phyloP scores from a whole-genome alignment of 2,888 invertebrate genomes.

The Hypomecis punctinalis region DNA sequence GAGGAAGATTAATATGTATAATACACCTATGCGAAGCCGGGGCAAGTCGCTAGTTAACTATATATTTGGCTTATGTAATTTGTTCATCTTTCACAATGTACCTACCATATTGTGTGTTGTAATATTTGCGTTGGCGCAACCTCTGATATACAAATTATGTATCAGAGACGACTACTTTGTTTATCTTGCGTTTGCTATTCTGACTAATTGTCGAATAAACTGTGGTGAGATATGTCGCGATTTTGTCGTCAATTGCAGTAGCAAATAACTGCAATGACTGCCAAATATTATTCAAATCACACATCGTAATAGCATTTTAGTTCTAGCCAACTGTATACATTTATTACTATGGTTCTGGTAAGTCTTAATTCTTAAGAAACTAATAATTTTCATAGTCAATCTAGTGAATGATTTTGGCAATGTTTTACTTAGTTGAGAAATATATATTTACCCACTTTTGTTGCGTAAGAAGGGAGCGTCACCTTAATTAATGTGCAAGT shows the following conservation, averaged over 20 bases:
- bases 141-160: background rate
- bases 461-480: too few species aligned
- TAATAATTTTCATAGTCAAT: too few species aligned
- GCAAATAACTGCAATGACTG: background rate
- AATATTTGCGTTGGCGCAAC: constrained; percentile 27
- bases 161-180: constrained; percentile 11
- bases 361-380: too few species aligned
- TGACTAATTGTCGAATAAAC: constrained; percentile 14
- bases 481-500: too few species aligned
- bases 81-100: too few species aligned
- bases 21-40: too few species aligned
- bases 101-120: background rate
- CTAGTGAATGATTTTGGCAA: too few species aligned
- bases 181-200: constrained; percentile 6
- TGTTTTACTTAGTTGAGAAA: too few species aligned
- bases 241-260: constrained; percentile 13
- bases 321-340: background rate
- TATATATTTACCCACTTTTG: too few species aligned
- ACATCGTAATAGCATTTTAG: background rate
- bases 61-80: too few species aligned
- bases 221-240: background rate
- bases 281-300: background rate
- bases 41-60: too few species aligned
- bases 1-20: too few species aligned
- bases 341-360: background rate